These are phyloP conservation scores for Tricholauxania praeusta DNA, from an alignment of 2,888 invertebrate genomes.

Conservation along the genomic window DNA sequence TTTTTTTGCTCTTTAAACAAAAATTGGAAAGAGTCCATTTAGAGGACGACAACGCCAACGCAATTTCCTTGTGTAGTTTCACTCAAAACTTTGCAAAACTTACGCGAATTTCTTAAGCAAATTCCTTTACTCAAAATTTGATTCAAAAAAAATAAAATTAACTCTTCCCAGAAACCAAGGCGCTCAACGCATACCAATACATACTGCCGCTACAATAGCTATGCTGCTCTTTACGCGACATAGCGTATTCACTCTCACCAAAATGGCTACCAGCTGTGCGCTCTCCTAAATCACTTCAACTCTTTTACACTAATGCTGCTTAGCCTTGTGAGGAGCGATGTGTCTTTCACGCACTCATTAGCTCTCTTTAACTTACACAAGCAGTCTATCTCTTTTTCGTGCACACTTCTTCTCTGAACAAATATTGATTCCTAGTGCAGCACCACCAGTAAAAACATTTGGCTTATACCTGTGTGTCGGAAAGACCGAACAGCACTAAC, in stretches of 20 bases:
- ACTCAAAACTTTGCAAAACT: too few species aligned
- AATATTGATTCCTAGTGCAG: conserved; percentile 43
- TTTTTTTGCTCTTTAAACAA: too few species aligned
- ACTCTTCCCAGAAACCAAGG: conserved; percentile 21
- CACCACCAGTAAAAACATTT: conserved; percentile 44
- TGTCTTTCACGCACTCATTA: conserved; percentile 39
- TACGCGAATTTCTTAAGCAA: too few species aligned
- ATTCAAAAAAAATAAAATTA: too few species aligned
- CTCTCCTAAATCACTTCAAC: conserved; percentile 2
- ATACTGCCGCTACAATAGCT: background rate
- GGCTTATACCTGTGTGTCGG: background rate
- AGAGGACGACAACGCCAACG: too few species aligned
- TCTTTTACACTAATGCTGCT: background rate
- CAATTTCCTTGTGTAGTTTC: too few species aligned
- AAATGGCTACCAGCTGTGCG: conserved; percentile 55
- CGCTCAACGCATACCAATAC: conserved; percentile 27
- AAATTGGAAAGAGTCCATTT: too few species aligned
- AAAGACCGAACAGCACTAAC: too few species aligned
- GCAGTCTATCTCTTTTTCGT: background rate
- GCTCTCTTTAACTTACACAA: conserved; percentile 22
- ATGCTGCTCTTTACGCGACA: background rate
- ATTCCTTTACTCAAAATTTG: too few species aligned
- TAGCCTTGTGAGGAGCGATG: conserved; percentile 1
- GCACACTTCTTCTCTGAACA: background rate
- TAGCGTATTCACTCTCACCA: conserved; percentile 58